Base-by-base conservation (phyloP, 2,888 invertebrate genomes). In the Pristionchus exspectatus region DNA sequence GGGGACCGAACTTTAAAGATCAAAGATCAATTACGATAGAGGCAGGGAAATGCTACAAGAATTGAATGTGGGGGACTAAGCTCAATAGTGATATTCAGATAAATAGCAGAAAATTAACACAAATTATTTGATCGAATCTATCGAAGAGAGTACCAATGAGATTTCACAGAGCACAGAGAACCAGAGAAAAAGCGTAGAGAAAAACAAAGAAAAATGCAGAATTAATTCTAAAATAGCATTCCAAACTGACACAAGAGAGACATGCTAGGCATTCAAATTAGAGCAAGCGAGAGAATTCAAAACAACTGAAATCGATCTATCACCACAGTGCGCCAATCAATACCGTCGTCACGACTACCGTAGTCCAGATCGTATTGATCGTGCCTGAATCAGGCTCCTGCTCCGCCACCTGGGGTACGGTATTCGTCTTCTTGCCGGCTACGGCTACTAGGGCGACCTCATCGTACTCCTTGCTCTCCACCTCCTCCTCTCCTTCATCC, bases 371-470 rank as follows among this genome's bases (percentile, higher is more conserved):
- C 10, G 81, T 54, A 54, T 27, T 81, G 81, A 54, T 81, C 81
- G 81, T 81, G 81, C 81, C 81, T 81, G 81, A 81, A 81, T 81
- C 81, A 81, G 81, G 81, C n/a, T 81, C 81, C 50, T 27, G 27
- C 81, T 81, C 81, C n/a, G 21, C 81, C 81, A 81, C 81, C 12
- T 54, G 81, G 27, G 81, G 81, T 54, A 81, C 81, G 50, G 50
- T 33, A 33, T 81, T 81, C 44, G 81, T 27, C 81, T 81, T 81
- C 81, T 18, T 38, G 14, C 33, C 74, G 21, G 74, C 16, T 18
- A 16, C 21, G 10, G 30, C 30, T 10, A 18, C 33, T 44, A 74
- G 24, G 38, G 33, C 38, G 63, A 63, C 27, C 27, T 44, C 69
- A 50, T 38, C 24, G 16, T 85, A 33, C 59, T 83, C 44, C 44